Base-by-base conservation (phyloP, 2,113 vertebrate genomes). In the Gracilinanus agilis region DNA sequence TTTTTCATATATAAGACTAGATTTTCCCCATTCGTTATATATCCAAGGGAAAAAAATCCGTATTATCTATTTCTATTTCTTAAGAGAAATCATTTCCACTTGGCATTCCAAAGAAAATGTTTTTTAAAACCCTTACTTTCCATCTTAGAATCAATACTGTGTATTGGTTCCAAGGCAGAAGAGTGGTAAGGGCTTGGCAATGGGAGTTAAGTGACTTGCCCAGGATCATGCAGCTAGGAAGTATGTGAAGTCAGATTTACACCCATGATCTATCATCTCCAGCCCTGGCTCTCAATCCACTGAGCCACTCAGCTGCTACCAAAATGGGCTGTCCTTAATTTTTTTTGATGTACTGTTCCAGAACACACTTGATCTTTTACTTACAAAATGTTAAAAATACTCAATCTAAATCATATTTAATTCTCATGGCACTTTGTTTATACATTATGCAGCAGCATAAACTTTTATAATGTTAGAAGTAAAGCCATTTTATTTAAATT, bases 61-160 rank as follows among this genome's bases (percentile, higher is more conserved):
- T 53, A 67, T 19, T 56, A 24, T 91, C 93, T 95, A 97, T 96
- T 94, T 95, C 44, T 75, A 89, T 25, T 67, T 93, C 96, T 94
- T 93, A 34, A 93, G 49, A 90, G 44, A 92, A 96, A 83, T 93
- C 88, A 94, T 92, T 96, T 95, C 34, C 29, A 92, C 54, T 55
- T 97, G 89, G 75, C 61, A 96, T 75, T 61, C 53, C 44, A 90
- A 56, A 83, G 27, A 5, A 67, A 83, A 83, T 49, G 2, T 49
- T 49, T 49, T 49, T 49, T 49, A 3, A 3, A 49, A 49, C 2
- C 49, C 49, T 49, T 49, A 49, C 49, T 5, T 49, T 49, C 49
- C 49, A 49, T 49, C 49, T 49, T 49, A 49, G 49, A 49, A 49
- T 49, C 49, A 49, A 49, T 49, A 5, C n/a, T 2, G 49, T 49